These are phyloP conservation scores for Arizona elegans DNA, from an alignment of 2,113 vertebrate genomes.

Conservation along the genomic window DNA sequence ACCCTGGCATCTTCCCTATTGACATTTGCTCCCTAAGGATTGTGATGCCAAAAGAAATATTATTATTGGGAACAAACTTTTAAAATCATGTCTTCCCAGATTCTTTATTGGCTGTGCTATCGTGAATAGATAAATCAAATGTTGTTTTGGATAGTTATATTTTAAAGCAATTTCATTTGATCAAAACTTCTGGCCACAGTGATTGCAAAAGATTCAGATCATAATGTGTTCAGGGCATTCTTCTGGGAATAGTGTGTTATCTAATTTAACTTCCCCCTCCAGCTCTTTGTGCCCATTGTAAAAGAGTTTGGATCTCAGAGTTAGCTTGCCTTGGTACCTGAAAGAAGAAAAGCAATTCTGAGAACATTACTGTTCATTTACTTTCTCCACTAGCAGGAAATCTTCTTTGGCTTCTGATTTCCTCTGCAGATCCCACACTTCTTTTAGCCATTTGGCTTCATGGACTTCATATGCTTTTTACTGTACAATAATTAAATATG, in stretches of 20 bases:
- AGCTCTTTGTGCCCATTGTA: not conserved
- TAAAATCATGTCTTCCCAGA: not conserved
- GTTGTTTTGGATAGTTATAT: not conserved
- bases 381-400: not conserved
- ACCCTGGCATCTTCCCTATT: not conserved
- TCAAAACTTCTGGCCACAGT: not conserved
- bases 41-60: not conserved
- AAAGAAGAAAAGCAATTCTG: not conserved
- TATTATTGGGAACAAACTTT: not conserved
- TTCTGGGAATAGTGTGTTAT: not conserved
- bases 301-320: not conserved
- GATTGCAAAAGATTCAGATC: too few relatives aligned
- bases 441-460: not conserved
- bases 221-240: not conserved
- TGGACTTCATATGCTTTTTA: not conserved
- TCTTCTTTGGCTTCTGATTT: not conserved
- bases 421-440: not conserved
- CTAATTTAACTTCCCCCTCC: not conserved
- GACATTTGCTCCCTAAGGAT: not conserved
- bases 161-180: not conserved
- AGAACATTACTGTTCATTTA: not conserved
- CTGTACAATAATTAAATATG: not conserved
- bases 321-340: not conserved
- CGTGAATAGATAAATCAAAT: not conserved
- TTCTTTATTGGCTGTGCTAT: not conserved